A percentile compares a stretch with the other conserved stretches of the same genome.
These are phyloP conservation scores for Loris lydekkerianus DNA, from an alignment of 2,797 vertebrate species.

Conservation along the genomic window DNA sequence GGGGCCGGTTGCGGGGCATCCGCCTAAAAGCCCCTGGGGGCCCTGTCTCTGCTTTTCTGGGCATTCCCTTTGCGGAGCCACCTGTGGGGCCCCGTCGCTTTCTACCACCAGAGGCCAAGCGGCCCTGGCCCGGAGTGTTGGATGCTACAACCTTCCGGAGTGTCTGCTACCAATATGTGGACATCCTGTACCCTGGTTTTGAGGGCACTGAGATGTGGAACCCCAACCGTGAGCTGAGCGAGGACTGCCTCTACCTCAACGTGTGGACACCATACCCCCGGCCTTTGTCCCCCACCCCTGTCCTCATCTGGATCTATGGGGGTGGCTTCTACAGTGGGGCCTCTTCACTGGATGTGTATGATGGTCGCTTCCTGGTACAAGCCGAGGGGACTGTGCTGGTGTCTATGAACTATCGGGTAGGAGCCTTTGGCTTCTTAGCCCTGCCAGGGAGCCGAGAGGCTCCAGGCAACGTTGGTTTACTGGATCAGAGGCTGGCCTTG, in stretches of 20 bases:
- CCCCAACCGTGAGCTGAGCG: slow-evolving; percentile 94
- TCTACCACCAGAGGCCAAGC: slow-evolving; percentile 91
- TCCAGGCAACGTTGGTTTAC: slow-evolving; percentile 94
- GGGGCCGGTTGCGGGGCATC: slow-evolving; percentile 90
- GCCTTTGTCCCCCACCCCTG: slow-evolving; percentile 91
- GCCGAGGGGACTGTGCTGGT: slow-evolving; percentile 93
- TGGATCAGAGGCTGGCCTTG: slow-evolving; percentile 95
- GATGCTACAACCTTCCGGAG: slow-evolving; percentile 91
- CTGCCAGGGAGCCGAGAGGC: slow-evolving; percentile 94
- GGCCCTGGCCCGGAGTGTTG: slow-evolving; percentile 90
- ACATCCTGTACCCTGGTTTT: slow-evolving; percentile 93
- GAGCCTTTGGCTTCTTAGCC: slow-evolving; percentile 95
- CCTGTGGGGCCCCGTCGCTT: slow-evolving; percentile 93
- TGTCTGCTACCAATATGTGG: slow-evolving; percentile 94
- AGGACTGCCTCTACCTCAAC: slow-evolving; percentile 96
- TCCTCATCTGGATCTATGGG: slow-evolving; percentile 98
- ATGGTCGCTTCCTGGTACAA: slow-evolving; percentile 94
- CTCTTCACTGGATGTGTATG: slow-evolving; percentile 95
- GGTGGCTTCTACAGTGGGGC: slow-evolving; percentile 96
- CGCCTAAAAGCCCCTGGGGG: slow-evolving; percentile 88
- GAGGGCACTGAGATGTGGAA: slow-evolving; percentile 97
- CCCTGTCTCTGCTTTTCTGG: slow-evolving; percentile 92
- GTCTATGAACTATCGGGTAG: slow-evolving; percentile 96
- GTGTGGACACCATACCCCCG: slow-evolving; percentile 93
- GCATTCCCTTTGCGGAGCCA: slow-evolving; percentile 94